Percentiles rank a stretch among this genome's conserved stretches.
phyloP scores from a whole-genome alignment of 2,797 vertebrate species.

The Cyprinella venusta region DNA sequence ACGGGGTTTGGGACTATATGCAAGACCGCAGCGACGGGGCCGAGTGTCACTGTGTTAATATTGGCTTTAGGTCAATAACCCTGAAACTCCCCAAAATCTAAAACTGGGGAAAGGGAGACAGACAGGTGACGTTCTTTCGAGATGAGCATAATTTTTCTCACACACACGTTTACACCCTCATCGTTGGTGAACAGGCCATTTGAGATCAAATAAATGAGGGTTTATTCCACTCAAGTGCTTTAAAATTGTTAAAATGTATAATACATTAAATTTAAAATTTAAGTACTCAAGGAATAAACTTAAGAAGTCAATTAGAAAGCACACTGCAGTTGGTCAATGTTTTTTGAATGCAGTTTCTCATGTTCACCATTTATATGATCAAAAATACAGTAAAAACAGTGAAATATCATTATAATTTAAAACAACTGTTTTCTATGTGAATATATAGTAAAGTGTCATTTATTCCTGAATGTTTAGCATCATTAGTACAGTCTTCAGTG shows the following conservation, averaged over 20 bases:
- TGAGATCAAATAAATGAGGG: neutral
- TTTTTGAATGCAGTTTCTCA: neutral
- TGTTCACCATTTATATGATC: neutral
- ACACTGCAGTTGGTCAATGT: neutral
- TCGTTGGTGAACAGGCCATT: neutral
- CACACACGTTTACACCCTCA: neutral
- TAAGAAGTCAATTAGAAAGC: neutral
- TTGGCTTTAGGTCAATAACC: conserved; percentile 63
- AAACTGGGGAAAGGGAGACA: neutral
- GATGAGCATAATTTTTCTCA: neutral
- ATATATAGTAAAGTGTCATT: rapidly evolving
- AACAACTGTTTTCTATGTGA: neutral
- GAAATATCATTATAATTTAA: neutral
- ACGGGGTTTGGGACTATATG: neutral
- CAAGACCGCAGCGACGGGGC: neutral
- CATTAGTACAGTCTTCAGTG: neutral
- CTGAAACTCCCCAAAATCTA: conserved; percentile 16
- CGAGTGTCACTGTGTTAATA: conserved; percentile 58
- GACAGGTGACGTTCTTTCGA: neutral
- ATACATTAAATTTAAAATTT: too few species aligned
- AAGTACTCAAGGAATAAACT: too few species aligned
- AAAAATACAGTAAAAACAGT: neutral
- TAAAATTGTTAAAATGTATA: too few species aligned
- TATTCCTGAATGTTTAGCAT: neutral
- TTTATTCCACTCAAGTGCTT: neutral